Conservation (phyloP, 2,797 vertebrate genomes). For the Nannoperca australis region DNA sequence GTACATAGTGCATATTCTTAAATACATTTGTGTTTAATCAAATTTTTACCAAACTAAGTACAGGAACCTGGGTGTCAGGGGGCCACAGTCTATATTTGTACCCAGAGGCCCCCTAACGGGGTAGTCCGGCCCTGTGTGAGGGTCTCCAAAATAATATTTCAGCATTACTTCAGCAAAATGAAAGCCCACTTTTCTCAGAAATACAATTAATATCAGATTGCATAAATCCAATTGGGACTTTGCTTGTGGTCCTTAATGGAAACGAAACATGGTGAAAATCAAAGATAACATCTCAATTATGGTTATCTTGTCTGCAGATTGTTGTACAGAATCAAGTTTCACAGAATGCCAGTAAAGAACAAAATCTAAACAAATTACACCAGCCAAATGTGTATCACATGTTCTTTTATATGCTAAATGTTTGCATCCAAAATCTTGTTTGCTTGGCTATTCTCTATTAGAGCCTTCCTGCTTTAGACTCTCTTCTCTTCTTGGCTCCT, state of each 20-base stretch:
- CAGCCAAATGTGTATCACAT: not conserved
- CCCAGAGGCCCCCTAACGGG: rapidly evolving
- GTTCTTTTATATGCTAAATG: slow-evolving; percentile 1
- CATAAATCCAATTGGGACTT: slow-evolving; percentile 25
- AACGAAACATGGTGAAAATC: slow-evolving; percentile 34
- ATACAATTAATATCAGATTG: slow-evolving; percentile 30
- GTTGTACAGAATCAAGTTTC: slow-evolving; percentile 1
- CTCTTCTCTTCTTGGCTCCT: slow-evolving; percentile 34
- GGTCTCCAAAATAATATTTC: slow-evolving; percentile 4
- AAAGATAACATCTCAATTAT: slow-evolving; percentile 29
- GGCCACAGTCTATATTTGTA: not conserved
- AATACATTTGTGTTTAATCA: not conserved
- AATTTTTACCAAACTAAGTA: not conserved
- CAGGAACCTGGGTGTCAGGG: not conserved
- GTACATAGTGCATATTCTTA: not conserved
- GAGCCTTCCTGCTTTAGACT: slow-evolving; percentile 1
- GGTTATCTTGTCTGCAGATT: slow-evolving; percentile 18
- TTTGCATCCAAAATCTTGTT: not conserved
- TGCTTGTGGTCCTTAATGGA: slow-evolving; percentile 31
- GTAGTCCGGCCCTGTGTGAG: not conserved
- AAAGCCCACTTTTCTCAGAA: slow-evolving; percentile 34
- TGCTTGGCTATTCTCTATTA: not conserved
- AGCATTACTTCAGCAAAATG: slow-evolving; percentile 19
- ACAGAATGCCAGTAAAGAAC: slow-evolving; percentile 8
- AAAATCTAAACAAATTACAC: slow-evolving; percentile 9